A percentile compares a stretch with the other conserved stretches of the same genome.
These are phyloP conservation scores for Synchiropus splendidus DNA, from an alignment of 2,113 vertebrate genomes.

Conservation along the genomic window DNA sequence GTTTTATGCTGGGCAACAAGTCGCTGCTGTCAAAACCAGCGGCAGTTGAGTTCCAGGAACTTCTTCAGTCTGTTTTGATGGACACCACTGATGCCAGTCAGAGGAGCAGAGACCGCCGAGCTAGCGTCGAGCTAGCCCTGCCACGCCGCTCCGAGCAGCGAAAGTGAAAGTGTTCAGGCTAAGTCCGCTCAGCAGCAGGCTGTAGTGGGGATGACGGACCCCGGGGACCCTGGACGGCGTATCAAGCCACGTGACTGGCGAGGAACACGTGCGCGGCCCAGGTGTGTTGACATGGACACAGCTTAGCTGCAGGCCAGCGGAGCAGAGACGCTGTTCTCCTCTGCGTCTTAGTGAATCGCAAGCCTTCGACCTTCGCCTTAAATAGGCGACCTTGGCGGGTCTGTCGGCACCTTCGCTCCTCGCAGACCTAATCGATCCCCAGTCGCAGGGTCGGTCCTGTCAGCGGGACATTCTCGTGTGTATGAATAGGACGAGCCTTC, in stretches of 20 bases:
- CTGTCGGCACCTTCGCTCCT: constrained; percentile 35
- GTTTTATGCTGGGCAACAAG: no score
- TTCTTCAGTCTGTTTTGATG: no score
- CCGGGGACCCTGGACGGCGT: no score
- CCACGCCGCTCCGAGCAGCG: no score
- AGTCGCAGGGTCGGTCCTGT: constrained; percentile 30
- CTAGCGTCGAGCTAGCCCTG: no score
- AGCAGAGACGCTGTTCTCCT: constrained; percentile 20
- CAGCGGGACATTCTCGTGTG: constrained; percentile 45
- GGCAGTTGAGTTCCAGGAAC: no score
- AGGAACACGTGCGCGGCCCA: constrained; percentile 18
- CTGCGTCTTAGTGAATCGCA: constrained; percentile 2
- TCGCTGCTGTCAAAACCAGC: no score
- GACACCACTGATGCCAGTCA: no score
- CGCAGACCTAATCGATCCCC: constrained; percentile 47
- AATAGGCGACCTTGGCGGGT: constrained; percentile 12
- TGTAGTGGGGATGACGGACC: no score
- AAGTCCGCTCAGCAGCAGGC: no score
- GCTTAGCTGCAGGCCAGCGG: constrained; percentile 48
- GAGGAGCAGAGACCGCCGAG: no score
- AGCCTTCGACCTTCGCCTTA: constrained; percentile 2
- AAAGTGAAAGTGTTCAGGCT: no score
- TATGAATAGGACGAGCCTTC: constrained; percentile 52
- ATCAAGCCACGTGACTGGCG: constrained; percentile 34
- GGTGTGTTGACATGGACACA: constrained; percentile 56